Percentiles rank a stretch among this genome's conserved stretches.
These are phyloP conservation scores for Enteromius treurensis DNA, from an alignment of 2,797 vertebrate species.

Conservation along the genomic window DNA sequence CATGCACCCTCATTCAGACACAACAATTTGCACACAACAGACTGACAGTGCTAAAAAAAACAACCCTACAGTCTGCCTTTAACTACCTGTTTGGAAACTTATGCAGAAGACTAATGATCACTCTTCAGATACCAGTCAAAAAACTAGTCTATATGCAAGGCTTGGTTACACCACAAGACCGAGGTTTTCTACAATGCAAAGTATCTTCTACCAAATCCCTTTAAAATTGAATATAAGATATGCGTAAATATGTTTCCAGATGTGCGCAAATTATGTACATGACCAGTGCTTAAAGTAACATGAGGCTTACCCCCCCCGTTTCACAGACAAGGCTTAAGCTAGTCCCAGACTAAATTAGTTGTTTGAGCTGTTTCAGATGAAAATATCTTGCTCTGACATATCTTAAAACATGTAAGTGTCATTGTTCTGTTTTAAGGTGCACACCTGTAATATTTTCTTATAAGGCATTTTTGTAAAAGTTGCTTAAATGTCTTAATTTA, in stretches of 20 bases:
- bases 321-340: no score
- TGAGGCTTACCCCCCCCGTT: not conserved
- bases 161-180: constrained; percentile 52
- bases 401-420: no score
- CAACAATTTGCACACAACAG: constrained; percentile 44
- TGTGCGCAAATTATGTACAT: constrained; percentile 28
- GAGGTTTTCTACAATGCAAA: constrained; percentile 50
- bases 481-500: no score
- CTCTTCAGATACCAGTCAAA: constrained; percentile 42
- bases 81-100: constrained; percentile 48
- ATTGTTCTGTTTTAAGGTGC: no score
- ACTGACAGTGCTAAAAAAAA: constrained; percentile 48
- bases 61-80: constrained; percentile 35
- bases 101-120: constrained; percentile 45
- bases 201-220: constrained; percentile 27
- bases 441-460: no score
- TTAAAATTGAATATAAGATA: not conserved
- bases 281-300: constrained; percentile 18
- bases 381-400: no score
- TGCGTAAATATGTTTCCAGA: not conserved
- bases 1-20: constrained; percentile 56
- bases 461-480: no score
- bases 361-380: no score
- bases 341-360: no score
- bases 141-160: constrained; percentile 59